Evolutionary conservation across 2,113 vertebrate species (phyloP).

Genomic region (Notiomystis cincta): DNA sequence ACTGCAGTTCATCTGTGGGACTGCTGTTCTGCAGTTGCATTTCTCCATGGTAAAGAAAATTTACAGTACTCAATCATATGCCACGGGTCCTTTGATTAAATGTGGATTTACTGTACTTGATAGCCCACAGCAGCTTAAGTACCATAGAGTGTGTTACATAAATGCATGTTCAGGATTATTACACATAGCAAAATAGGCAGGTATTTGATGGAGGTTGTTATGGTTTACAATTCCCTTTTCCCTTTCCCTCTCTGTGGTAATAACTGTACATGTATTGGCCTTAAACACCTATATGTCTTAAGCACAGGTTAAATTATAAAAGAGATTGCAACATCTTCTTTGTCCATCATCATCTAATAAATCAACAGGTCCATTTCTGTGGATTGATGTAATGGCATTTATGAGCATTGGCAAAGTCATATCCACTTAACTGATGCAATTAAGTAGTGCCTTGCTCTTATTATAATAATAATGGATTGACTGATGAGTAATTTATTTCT

Average conservation of each 20-base stretch:
- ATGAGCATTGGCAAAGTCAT: constrained; percentile 65
- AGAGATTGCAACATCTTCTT: constrained; percentile 49
- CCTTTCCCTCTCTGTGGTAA: constrained; percentile 39
- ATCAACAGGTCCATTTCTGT: constrained; percentile 62
- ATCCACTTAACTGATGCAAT: constrained; percentile 76
- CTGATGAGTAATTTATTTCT: constrained; percentile 70
- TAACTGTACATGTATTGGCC: not conserved
- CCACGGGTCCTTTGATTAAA: constrained; percentile 7
- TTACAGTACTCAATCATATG: not conserved
- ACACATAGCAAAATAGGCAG: not conserved
- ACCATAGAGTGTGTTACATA: constrained; percentile 17
- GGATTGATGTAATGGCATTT: constrained; percentile 66
- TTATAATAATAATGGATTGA: constrained; percentile 69
- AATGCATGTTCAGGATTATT: not conserved
- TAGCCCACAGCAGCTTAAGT: constrained; percentile 54
- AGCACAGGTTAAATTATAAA: constrained; percentile 56
- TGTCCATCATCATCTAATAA: constrained; percentile 61
- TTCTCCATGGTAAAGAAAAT: not conserved
- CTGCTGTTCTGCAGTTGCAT: not conserved
- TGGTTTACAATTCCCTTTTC: constrained; percentile 39
- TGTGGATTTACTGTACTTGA: constrained; percentile 25
- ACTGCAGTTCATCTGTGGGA: not conserved
- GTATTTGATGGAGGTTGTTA: constrained; percentile 25
- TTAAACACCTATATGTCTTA: constrained; percentile 35
- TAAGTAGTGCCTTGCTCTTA: constrained; percentile 63